Conservation (phyloP, 2,113 vertebrate species). For the Guaruba guarouba region DNA sequence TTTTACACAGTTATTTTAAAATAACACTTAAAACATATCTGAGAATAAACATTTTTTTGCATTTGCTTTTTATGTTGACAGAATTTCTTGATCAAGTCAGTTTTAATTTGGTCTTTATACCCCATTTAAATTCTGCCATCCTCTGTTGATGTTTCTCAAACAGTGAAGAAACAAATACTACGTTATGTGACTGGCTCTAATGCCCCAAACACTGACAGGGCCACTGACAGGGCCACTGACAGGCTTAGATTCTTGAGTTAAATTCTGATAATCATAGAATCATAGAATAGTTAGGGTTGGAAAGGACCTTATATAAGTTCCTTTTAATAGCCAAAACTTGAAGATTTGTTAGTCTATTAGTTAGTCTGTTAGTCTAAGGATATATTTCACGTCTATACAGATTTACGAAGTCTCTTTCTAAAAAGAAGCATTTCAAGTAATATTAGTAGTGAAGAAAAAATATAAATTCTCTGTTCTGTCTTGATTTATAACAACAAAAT, state of each 20-base stretch:
- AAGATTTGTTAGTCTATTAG: neutral
- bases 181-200: neutral
- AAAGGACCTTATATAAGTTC: neutral
- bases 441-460: conserved; percentile 2
- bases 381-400: neutral
- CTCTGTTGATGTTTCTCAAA: neutral
- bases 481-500: neutral
- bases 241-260: neutral
- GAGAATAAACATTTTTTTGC: neutral
- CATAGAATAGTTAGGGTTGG: neutral
- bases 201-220: neutral
- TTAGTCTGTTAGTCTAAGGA: neutral
- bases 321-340: neutral
- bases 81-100: neutral
- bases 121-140: neutral
- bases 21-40: neutral
- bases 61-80: neutral
- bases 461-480: neutral
- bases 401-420: neutral
- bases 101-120: neutral
- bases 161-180: neutral
- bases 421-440: conserved; percentile 32
- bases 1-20: neutral
- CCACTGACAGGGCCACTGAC: neutral
- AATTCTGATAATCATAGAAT: neutral